Evolutionary conservation across 2,113 vertebrate genomes (phyloP).

Genomic region (Aplodontia rufa): DNA sequence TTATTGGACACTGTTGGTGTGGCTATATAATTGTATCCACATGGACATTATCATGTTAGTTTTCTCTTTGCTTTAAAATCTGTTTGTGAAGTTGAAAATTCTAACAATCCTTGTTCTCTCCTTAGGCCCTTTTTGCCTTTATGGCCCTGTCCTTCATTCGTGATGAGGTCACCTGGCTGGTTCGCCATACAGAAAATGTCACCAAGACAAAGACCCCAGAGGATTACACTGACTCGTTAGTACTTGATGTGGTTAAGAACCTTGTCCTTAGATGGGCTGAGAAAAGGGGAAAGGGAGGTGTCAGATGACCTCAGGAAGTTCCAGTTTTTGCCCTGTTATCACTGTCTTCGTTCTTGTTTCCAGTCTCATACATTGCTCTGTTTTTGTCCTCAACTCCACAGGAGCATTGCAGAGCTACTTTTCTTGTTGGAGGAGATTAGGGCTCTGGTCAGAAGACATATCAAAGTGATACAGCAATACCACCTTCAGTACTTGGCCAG

Average conservation of each 20-base stretch:
- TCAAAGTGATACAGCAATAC: conserved; percentile 88
- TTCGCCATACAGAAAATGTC: conserved; percentile 92
- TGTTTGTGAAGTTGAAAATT: conserved; percentile 16
- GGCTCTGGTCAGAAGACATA: conserved; percentile 81
- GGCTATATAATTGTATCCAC: not conserved
- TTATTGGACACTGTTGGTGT: not conserved
- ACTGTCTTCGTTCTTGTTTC: not conserved
- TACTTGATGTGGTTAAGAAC: conserved; percentile 26
- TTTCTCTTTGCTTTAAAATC: conserved; percentile 41
- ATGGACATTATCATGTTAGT: not conserved
- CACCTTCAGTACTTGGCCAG: conserved; percentile 92
- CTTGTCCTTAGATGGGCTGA: not conserved
- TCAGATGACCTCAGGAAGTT: not conserved
- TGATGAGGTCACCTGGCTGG: conserved; percentile 94
- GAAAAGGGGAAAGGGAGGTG: not conserved
- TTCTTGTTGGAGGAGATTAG: conserved; percentile 90
- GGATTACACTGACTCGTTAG: conserved; percentile 89
- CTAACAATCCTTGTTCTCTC: not conserved
- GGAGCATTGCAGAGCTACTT: conserved; percentile 91
- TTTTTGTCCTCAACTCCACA: conserved; percentile 63
- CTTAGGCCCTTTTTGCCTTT: conserved; percentile 91
- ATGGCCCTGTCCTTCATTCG: conserved; percentile 95
- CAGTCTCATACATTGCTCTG: not conserved
- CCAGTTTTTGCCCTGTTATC: not conserved
- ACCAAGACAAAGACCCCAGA: conserved; percentile 93